Base-by-base conservation (phyloP, 2,888 invertebrate species). In the Dysmachus trigonus region DNA sequence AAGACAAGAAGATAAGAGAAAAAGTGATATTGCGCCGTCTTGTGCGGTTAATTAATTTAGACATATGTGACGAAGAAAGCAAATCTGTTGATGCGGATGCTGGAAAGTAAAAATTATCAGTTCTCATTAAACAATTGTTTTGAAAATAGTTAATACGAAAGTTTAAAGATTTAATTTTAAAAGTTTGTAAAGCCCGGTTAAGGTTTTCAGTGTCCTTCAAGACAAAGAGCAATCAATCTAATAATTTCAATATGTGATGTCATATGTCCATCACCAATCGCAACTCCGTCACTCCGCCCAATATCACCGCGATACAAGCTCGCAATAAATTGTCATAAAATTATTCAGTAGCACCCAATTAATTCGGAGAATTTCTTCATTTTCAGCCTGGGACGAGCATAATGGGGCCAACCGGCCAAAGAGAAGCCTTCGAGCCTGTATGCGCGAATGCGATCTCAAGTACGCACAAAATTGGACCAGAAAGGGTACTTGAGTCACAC, bases 311-410 rank as follows among this genome's bases (percentile, higher is more conserved):
- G 35, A 22, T 15, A 62, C 41, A 38, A 83, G 38, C 72, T 18
- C 41, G 38, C 30, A 83, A 83, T 72, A 83, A 83, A 83, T 22
- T 41, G 83, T 47, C 83, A 83, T 83, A 83, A 83, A 83, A 83
- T 83, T 83, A 83, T 72, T 35, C 83, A 38, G 83, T 83, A 83
- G 83, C 83, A 72, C 83, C 47, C 83, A 83, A 83, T 83, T 83
- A 83, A 83, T 83, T 83, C 83, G 41, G n/a, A 35, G 47, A 83
- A 83, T 83, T 83, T 83, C 83, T 83, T 83, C 72, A 83, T 83
- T 83, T 83, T 83, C 71, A 30, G 38, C n/a, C 72, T 10, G 31
- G 22, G 22, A 27, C 13, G 35, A 33, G 62, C 62, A 82, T 62
- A 82, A 82, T 82, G 62, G 62, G 81, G 30, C 22, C 53, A 82